Conservation (phyloP, 2,888 invertebrate species). For the Leptinotarsa rubiginosa region DNA sequence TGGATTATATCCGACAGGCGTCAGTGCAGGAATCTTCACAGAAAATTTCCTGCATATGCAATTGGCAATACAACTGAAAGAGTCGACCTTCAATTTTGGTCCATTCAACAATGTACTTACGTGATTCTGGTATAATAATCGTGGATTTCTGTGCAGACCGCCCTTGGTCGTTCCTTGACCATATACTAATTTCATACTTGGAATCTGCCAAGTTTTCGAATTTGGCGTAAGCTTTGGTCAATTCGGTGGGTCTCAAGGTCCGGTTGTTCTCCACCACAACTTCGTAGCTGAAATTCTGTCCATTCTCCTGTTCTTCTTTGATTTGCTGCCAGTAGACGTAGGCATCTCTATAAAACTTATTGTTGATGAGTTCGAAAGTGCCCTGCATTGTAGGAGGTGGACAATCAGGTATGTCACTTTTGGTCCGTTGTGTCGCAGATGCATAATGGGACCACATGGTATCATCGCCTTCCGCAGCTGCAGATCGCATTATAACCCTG, state of each 20-base stretch:
- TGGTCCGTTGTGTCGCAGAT: conserved; percentile 73
- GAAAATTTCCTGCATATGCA: no score
- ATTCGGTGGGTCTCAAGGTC: conserved; percentile 67
- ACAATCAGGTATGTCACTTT: conserved; percentile 70
- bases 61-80: no score
- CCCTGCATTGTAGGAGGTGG: conserved; percentile 80
- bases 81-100: no score
- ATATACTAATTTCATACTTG: conserved; percentile 69
- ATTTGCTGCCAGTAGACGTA: conserved; percentile 86
- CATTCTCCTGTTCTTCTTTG: conserved; percentile 76
- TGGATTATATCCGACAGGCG: no score
- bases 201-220: conserved; percentile 68
- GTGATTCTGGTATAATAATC: conserved; percentile 70
- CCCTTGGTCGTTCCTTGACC: conserved; percentile 74
- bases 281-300: conserved; percentile 78
- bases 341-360: conserved; percentile 69
- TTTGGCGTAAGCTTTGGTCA: conserved; percentile 72
- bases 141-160: conserved; percentile 70
- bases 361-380: conserved; percentile 73
- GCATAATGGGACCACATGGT: conserved; percentile 79
- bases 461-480: conserved; percentile 68
- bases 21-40: no score
- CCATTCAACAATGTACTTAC: conserved; percentile 45
- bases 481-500: conserved; percentile 75
- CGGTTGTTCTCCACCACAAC: conserved; percentile 66